A percentile compares a stretch with the other conserved stretches of the same genome.
Conservation (phyloP, 2,797 vertebrate genomes). For the Spinus olivaceus region DNA sequence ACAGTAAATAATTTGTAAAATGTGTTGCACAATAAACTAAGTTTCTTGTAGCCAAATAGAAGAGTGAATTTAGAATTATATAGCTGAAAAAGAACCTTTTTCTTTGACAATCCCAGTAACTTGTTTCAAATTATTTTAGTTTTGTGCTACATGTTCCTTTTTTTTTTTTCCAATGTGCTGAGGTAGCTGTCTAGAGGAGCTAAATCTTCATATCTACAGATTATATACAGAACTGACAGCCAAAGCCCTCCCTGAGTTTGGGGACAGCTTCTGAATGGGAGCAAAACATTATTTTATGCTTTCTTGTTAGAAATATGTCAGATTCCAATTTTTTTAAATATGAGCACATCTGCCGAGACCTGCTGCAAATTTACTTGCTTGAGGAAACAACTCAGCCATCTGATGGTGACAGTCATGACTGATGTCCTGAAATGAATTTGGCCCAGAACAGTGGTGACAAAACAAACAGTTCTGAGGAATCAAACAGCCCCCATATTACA, state of each 20-base stretch:
- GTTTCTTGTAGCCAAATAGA: neutral
- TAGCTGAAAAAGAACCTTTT: neutral
- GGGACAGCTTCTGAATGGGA: neutral
- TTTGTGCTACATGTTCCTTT: neutral
- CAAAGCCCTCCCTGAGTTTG: neutral
- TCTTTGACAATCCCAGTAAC: neutral
- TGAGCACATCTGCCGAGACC: neutral
- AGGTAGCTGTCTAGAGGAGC: neutral
- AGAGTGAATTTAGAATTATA: neutral
- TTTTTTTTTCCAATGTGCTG: neutral
- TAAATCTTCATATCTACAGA: neutral
- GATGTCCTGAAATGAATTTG: neutral
- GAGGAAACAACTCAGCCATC: neutral
- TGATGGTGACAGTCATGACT: neutral
- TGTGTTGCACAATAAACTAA: neutral
- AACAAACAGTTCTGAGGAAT: neutral
- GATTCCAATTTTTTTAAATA: neutral
- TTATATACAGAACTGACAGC: neutral
- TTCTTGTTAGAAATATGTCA: neutral
- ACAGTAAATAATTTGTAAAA: neutral
- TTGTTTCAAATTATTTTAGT: neutral
- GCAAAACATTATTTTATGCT: neutral
- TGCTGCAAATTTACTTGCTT: neutral
- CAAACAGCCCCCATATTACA: neutral
- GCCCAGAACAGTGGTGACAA: neutral